phyloP scores from a whole-genome alignment of 2,113 vertebrate genomes.

The Mustelus asterias region DNA sequence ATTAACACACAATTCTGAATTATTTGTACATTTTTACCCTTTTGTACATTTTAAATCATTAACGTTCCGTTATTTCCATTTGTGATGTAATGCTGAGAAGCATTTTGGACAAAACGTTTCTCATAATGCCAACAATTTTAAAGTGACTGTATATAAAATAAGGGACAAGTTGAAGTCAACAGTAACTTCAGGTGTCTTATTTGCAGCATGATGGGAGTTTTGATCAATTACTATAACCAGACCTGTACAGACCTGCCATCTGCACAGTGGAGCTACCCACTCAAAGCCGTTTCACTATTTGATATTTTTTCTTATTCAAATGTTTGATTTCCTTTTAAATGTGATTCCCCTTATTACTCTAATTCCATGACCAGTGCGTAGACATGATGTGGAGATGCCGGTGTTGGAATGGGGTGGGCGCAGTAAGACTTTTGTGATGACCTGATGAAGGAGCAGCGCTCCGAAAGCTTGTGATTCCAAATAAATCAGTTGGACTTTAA shows the following conservation, averaged over 20 bases:
- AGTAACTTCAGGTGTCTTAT: not conserved
- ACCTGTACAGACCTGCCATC: not conserved
- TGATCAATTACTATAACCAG: not conserved
- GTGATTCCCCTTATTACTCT: not conserved
- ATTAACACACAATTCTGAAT: not conserved
- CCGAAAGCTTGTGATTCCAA: too few species aligned
- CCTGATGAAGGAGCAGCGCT: too few species aligned
- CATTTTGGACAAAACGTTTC: not conserved
- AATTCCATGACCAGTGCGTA: not conserved
- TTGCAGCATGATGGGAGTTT: not conserved
- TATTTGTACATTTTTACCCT: not conserved
- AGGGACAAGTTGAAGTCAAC: not conserved
- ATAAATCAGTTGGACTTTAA: too few species aligned
- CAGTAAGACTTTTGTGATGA: too few species aligned
- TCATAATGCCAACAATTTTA: not conserved
- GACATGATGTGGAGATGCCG: too few species aligned
- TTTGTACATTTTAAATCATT: not conserved
- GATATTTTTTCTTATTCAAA: not conserved
- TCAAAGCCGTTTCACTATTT: not conserved
- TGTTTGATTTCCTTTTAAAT: not conserved
- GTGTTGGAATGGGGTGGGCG: too few species aligned
- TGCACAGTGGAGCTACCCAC: not conserved
- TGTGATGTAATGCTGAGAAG: not conserved
- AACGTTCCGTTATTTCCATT: not conserved
- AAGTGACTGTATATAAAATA: not conserved